phyloP scores from a whole-genome alignment of 2,797 vertebrate species.

The Helicolenus hilgendorfi region DNA sequence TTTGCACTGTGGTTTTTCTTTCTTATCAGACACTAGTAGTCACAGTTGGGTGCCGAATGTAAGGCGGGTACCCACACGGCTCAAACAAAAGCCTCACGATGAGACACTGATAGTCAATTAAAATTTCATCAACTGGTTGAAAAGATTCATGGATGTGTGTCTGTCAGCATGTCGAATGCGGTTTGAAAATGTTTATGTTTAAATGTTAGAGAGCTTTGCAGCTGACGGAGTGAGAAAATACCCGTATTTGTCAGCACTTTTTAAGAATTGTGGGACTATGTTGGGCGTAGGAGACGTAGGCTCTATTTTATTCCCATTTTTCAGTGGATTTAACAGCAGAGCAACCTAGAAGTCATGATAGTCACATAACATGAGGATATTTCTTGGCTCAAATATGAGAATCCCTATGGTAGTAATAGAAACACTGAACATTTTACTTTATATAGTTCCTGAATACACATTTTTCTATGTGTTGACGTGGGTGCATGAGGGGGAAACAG shows the following conservation, averaged over 20 bases:
- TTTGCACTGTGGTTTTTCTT: constrained; percentile 52
- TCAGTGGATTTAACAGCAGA: background rate
- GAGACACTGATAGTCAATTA: constrained; percentile 76
- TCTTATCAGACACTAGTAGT: constrained; percentile 67
- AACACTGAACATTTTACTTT: background rate
- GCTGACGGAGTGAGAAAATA: constrained; percentile 51
- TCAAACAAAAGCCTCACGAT: constrained; percentile 65
- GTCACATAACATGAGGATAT: background rate
- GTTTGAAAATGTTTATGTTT: constrained; percentile 51
- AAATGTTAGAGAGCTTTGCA: constrained; percentile 20
- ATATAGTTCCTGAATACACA: background rate
- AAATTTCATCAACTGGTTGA: constrained; percentile 73
- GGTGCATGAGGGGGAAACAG: background rate
- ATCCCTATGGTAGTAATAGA: background rate
- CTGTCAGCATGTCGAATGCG: constrained; percentile 63
- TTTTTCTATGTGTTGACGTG: background rate
- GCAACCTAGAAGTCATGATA: background rate
- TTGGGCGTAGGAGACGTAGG: background rate
- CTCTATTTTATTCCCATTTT: background rate
- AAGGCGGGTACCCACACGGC: constrained; percentile 40
- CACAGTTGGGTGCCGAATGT: constrained; percentile 65
- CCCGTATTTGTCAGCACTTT: constrained; percentile 56
- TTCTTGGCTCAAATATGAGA: background rate
- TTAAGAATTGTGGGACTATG: background rate
- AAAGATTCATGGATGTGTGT: constrained; percentile 55